Percentiles rank a stretch among this genome's conserved stretches.
phyloP scores from a whole-genome alignment of 2,797 vertebrate species.

The Brachyrhaphis roseni region DNA sequence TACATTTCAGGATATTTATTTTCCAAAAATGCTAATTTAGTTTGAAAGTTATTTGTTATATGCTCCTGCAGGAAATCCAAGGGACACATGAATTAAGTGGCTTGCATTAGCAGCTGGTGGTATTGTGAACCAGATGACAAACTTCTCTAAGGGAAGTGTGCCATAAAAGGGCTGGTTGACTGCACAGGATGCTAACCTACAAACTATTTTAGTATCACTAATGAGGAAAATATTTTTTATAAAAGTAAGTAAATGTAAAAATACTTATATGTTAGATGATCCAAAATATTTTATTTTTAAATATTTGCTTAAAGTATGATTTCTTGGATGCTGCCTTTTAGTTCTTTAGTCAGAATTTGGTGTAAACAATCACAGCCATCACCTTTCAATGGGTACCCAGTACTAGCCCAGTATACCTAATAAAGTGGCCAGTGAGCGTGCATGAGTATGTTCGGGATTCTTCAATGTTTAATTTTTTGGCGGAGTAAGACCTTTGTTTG shows the following conservation, averaged over 20 bases:
- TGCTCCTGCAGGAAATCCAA: slow-evolving; percentile 26
- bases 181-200: background rate
- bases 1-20: slow-evolving; percentile 30
- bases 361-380: background rate
- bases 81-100: slow-evolving; percentile 13
- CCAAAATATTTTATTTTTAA: background rate
- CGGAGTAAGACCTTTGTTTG: slow-evolving; percentile 4
- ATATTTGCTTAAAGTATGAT: background rate
- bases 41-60: slow-evolving; percentile 28
- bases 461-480: background rate
- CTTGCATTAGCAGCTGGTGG: background rate
- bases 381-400: background rate
- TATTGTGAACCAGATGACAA: slow-evolving; percentile 9
- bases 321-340: background rate
- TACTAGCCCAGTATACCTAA: background rate
- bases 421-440: background rate
- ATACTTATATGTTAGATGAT: background rate
- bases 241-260: background rate
- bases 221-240: background rate
- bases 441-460: background rate
- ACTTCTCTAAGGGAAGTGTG: background rate
- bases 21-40: slow-evolving; percentile 43
- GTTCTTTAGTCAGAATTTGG: background rate
- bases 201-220: slow-evolving; percentile 10
- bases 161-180: background rate